Conservation (phyloP, 2,113 vertebrate genomes). For the Progne subis region DNA sequence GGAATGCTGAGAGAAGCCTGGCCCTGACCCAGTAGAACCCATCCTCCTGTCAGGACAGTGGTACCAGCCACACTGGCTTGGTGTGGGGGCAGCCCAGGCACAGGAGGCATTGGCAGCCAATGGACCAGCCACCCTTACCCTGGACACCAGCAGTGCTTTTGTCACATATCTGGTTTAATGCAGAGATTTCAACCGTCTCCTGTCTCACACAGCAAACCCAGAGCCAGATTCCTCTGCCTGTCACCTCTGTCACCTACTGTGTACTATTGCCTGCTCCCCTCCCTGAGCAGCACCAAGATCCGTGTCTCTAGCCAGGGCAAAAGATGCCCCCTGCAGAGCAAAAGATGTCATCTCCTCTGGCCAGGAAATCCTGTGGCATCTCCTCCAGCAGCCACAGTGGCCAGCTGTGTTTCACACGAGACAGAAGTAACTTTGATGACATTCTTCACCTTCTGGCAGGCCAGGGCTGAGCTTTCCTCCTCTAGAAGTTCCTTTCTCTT, state of each 20-base stretch:
- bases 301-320: rapidly evolving
- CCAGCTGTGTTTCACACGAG: rapidly evolving
- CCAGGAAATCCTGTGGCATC: not conserved
- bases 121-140: not conserved
- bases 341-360: not conserved
- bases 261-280: rapidly evolving
- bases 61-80: not conserved
- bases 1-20: not conserved
- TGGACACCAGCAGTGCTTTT: not conserved
- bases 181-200: not conserved
- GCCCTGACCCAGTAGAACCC: not conserved
- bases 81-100: not conserved
- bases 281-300: not conserved
- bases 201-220: not conserved
- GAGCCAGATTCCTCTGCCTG: not conserved
- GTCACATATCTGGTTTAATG: not conserved
- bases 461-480: not conserved
- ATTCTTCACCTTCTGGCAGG: not conserved
- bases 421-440: not conserved
- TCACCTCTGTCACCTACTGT: rapidly evolving
- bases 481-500: not conserved
- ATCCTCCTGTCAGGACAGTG: rapidly evolving
- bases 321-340: not conserved
- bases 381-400: not conserved
- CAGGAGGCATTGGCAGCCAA: not conserved